Evolutionary conservation across 2,113 vertebrate genomes (phyloP), one percentile per base, ranked within the genome.

Genomic region (Pholis gunnellus): DNA sequence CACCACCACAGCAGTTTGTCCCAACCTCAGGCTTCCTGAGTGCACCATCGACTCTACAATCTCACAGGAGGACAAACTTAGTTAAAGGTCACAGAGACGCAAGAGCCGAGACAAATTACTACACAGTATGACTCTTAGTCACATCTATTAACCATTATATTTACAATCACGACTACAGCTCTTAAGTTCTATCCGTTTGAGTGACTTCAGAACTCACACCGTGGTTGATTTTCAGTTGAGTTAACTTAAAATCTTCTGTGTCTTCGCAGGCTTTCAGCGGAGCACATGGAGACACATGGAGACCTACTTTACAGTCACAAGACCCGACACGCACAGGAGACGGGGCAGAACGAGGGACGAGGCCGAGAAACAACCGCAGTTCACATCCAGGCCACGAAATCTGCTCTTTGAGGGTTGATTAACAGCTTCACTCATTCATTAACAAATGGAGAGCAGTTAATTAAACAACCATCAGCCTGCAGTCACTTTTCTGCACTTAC

Each of bases 281-380:
- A 87, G 88, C 83, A 93, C 89, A 84, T 76, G 78, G 72, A 91
- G 87, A 83, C 83, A 93, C 89, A 84, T 76, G 78, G 72, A 91
- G 87, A 83, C 91, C 88, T 88, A 91, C 82, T 91, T 93, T 89
- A 85, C 61, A 83, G 90, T 91, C 91, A 93, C 85, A 89, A 89
- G 88, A 90, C 85, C 60, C 15, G 20, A 71, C 42, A 60, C 18
- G n/a, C 36, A n/a, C 25, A 50, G 65, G 54, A 63, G 7, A 44
- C 34, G 6, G 22, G 34, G 52, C 70, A 29, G 38, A 38, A 7
- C 20, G 50, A 57, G 60, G 1, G 34, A 31, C 11, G 25, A 63
- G 44, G n/a, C 72, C 22, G 34, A 5, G 17, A 57, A 31, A 36
- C 13, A 65, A 14, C 9, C 50, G 34, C 31, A 42, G 13, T 44